Base-by-base conservation (phyloP, 92 coral and sea anemone species). In the Montipora capitata region DNA sequence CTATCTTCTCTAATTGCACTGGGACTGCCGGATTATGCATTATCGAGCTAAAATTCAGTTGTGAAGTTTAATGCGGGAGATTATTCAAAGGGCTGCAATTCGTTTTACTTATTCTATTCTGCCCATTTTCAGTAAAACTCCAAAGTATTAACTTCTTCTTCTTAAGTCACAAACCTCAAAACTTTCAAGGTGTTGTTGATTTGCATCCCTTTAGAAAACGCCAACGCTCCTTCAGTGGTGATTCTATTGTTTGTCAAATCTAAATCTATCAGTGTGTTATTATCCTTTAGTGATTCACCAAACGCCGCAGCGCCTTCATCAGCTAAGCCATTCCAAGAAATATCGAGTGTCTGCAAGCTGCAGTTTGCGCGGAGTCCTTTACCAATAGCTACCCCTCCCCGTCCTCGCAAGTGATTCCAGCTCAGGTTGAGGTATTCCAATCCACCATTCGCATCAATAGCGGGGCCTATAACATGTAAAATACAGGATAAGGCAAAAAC, bases 241-340 rank as follows among this genome's bases (percentile, higher is more conserved):
- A 96, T 95, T 72, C 99, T 93, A 88, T 96, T 96, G 90, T 96
- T 91, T 35, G 94, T 95, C 16, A 96, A 27, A 74, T 96, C 98
- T 9, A 96, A 45, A 48, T 96, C 99, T 35, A 44, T 40, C 27
- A 96, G 87, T 11, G 98, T 95, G 90, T 95, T 95, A 79, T 96
- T 96, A 49, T 91, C 98, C 67, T 84, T 86, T 10, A 96, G 78
- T 14, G 99, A 96, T 69, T 95, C 95, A 13, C 98, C 98, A 8
- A 96, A 94, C 2, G 99, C 99, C 27, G 92, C 90, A 7, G 99
- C 99, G 0, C 99, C 99, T 3, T 95, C 97, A 66, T 96, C 98
- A 17, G 98, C 96, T 51, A 96, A 95, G 0, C 99, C 99, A 59
- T 96, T 96, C 99, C 99, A 96, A 7, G 99, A 96, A 41, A 96